These are phyloP conservation scores for Drosophila anceps DNA, from an alignment of 2,888 invertebrate species.

Conservation along the genomic window DNA sequence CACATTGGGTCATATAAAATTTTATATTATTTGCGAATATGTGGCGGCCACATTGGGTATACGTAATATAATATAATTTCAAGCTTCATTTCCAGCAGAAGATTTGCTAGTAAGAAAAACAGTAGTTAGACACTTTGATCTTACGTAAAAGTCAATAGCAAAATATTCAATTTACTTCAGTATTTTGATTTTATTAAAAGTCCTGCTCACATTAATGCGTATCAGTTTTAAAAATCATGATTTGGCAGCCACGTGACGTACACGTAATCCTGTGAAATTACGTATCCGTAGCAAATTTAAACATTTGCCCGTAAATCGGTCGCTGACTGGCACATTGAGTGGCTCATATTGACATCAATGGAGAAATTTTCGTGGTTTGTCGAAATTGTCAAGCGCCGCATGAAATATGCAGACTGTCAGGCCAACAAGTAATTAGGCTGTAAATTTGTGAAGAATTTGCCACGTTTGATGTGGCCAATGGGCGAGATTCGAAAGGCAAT, in stretches of 20 bases:
- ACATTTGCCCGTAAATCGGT: constrained; percentile 17
- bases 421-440: constrained; percentile 31
- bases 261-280: constrained; percentile 11
- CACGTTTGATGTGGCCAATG: constrained; percentile 17
- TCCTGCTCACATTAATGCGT: background rate
- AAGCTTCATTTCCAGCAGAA: background rate
- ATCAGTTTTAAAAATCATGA: background rate
- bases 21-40: background rate
- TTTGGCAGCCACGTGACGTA: background rate
- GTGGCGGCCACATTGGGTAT: background rate
- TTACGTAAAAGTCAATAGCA: too few relatives aligned
- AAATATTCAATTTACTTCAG: too few relatives aligned
- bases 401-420: constrained; percentile 9
- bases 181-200: background rate
- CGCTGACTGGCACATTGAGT: constrained; percentile 49
- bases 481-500: constrained; percentile 36
- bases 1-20: background rate
- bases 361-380: constrained; percentile 28
- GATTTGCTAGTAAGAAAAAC: background rate
- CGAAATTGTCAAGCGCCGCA: constrained; percentile 24
- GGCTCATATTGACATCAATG: constrained; percentile 41
- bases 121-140: too few relatives aligned
- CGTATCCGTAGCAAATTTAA: background rate
- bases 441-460: constrained; percentile 6
- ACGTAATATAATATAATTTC: background rate